Conservation (phyloP, 2,113 vertebrate species). For the Motacilla tschutschensis region DNA sequence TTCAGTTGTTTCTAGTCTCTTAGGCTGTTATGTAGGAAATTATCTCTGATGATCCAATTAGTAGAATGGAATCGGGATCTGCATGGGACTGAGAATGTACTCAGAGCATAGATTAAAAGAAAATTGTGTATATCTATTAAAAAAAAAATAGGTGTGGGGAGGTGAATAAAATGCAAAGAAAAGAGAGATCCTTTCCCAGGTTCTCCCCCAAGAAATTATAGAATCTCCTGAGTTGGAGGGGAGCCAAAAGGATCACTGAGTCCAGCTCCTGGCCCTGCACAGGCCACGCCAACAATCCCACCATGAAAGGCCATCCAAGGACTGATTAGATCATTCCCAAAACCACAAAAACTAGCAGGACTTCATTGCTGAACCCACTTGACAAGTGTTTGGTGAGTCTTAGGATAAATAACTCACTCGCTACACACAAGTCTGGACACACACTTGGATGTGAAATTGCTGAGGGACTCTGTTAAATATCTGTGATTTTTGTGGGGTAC, state of each 20-base stretch:
- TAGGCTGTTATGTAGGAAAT: slow-evolving; percentile 46
- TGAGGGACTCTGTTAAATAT: neutral
- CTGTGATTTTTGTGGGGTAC: neutral
- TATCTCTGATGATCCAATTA: slow-evolving; percentile 57
- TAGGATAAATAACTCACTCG: neutral
- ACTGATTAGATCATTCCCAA: neutral
- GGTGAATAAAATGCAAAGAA: neutral
- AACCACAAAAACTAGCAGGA: neutral
- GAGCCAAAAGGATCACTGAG: neutral
- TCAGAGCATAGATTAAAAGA: slow-evolving; percentile 32
- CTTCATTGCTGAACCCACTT: neutral
- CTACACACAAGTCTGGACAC: neutral
- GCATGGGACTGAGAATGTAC: slow-evolving; percentile 29
- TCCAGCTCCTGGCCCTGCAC: neutral
- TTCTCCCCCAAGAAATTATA: neutral
- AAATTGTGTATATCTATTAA: slow-evolving; percentile 7
- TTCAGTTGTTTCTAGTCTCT: slow-evolving; percentile 30
- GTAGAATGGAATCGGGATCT: slow-evolving; percentile 37
- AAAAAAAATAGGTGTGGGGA: neutral
- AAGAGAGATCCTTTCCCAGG: neutral
- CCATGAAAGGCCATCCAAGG: neutral
- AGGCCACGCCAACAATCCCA: neutral
- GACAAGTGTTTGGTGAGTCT: neutral
- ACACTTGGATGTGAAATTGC: neutral
- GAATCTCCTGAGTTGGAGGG: neutral